Evolutionary conservation across 2,113 vertebrate species (phyloP).

Genomic region (Ophthalmolycus amberensis): DNA sequence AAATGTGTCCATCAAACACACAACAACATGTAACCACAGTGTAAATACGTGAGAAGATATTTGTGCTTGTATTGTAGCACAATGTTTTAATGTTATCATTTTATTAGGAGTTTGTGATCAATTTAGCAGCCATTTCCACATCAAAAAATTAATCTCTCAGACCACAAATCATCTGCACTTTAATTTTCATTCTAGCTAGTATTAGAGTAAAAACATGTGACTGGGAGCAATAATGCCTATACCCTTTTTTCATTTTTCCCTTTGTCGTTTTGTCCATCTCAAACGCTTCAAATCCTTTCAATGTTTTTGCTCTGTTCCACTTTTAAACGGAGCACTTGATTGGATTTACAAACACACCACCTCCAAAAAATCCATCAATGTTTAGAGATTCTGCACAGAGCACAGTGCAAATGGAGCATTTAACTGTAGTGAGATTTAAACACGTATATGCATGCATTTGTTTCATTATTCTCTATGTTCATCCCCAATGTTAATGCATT

Average conservation of each 20-base stretch:
- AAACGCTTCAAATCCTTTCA: slow-evolving; percentile 48
- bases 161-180: slow-evolving; percentile 42
- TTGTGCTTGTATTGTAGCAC: background rate
- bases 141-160: slow-evolving; percentile 45
- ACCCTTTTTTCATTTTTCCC: slow-evolving; percentile 15
- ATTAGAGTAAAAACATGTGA: slow-evolving; percentile 47
- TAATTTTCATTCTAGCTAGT: slow-evolving; percentile 38
- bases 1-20: background rate
- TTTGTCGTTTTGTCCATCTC: slow-evolving; percentile 28
- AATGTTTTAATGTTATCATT: slow-evolving; percentile 2
- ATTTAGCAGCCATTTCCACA: slow-evolving; percentile 39
- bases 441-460: background rate
- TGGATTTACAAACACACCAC: slow-evolving; percentile 53
- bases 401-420: slow-evolving; percentile 7
- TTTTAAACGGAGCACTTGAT: slow-evolving; percentile 52
- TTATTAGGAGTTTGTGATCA: slow-evolving; percentile 26
- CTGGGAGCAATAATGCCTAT: background rate
- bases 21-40: background rate
- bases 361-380: slow-evolving; percentile 2
- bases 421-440: background rate
- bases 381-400: slow-evolving; percentile 21
- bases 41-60: background rate
- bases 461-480: slow-evolving; percentile 20
- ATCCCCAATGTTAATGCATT: background rate
- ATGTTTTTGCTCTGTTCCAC: slow-evolving; percentile 36